phyloP scores from a whole-genome alignment of 2,888 invertebrate genomes.

The Drosophila dives region DNA sequence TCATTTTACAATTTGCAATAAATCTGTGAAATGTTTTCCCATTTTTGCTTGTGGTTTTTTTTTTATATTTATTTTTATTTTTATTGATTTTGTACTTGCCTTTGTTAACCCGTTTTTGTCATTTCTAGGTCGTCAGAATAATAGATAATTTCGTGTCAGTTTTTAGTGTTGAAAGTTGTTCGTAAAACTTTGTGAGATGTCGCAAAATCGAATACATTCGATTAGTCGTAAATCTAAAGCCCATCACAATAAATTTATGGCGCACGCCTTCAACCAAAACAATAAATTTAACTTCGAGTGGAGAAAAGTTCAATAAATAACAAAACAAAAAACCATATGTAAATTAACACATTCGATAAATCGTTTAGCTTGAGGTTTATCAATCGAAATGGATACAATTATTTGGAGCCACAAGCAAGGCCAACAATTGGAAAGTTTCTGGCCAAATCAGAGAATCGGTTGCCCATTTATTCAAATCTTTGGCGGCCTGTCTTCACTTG shows the following conservation, averaged over 20 bases:
- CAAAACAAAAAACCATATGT: conserved; percentile 27
- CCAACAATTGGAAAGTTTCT: conserved; percentile 5
- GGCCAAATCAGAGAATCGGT: conserved; percentile 16
- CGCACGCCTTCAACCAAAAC: conserved; percentile 17
- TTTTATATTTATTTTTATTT: not conserved
- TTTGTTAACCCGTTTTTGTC: not conserved
- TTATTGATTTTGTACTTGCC: not conserved
- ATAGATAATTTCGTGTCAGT: not conserved
- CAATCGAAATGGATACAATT: conserved; percentile 32
- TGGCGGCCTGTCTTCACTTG: conserved; percentile 15
- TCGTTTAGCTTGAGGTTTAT: conserved; percentile 32
- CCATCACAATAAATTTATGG: conserved; percentile 40
- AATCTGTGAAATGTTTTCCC: conserved; percentile 11
- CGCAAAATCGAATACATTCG: conserved; percentile 21
- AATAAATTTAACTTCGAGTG: conserved; percentile 30
- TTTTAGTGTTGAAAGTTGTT: not conserved
- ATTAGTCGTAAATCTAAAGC: conserved; percentile 31
- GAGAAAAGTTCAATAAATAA: conserved; percentile 35
- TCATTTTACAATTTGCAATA: conserved; percentile 23
- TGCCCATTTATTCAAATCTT: conserved; percentile 38
- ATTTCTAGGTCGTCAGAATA: not conserved
- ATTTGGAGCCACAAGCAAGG: conserved; percentile 19
- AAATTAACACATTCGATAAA: conserved; percentile 41
- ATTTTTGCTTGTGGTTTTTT: not conserved
- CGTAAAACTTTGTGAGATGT: conserved; percentile 11